A percentile compares a stretch with the other conserved stretches of the same genome.
Conservation (phyloP, 1,140 invertebrate genomes). For the Bombus consobrinus region DNA sequence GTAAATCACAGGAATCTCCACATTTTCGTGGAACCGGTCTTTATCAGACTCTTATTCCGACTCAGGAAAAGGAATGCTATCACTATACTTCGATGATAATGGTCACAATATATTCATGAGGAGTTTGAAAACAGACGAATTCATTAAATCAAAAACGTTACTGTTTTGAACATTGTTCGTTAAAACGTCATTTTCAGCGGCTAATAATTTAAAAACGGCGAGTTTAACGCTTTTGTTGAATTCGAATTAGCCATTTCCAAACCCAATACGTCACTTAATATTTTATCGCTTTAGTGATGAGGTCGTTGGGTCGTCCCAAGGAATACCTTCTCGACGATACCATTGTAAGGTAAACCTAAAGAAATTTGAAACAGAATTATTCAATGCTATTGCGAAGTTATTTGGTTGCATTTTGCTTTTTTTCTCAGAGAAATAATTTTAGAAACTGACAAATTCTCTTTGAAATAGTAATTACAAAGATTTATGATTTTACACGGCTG, state of each 20-base stretch:
- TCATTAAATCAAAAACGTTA: neutral
- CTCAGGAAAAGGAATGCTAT: neutral
- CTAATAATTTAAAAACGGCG: neutral
- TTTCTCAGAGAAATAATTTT: neutral
- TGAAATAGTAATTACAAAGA: no score
- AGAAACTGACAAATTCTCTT: neutral
- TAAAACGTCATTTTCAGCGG: neutral
- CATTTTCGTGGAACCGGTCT: neutral
- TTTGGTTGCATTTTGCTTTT: neutral
- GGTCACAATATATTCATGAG: neutral
- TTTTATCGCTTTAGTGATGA: neutral
- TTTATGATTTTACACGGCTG: no score
- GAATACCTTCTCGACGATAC: neutral
- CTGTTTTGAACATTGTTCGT: neutral
- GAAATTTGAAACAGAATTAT: neutral
- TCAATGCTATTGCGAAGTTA: neutral
- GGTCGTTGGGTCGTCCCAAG: neutral
- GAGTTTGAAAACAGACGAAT: neutral
- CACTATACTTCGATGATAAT: neutral
- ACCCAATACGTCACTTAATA: neutral
- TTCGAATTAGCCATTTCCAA: neutral
- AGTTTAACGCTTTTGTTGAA: neutral
- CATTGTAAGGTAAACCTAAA: constrained; percentile 22
- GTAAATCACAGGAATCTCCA: neutral
- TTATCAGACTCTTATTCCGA: neutral